phyloP scores from a whole-genome alignment of 2,797 vertebrate species.

The Enteromius anoplus region DNA sequence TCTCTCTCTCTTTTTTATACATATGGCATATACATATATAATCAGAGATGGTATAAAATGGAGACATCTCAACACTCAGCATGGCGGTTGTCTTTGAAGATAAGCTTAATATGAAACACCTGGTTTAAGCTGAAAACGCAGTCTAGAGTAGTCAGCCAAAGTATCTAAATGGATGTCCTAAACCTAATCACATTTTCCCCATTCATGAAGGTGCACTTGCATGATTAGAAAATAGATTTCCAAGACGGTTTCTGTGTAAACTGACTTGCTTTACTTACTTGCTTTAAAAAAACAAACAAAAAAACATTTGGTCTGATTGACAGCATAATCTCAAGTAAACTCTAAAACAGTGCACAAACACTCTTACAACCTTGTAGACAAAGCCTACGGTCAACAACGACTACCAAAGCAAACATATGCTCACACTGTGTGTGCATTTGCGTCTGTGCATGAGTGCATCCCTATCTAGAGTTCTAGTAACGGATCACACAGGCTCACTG shows the following conservation, averaged over 20 bases:
- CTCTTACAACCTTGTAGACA: constrained; percentile 24
- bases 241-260: background rate
- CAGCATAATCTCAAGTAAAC: constrained; percentile 18
- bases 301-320: constrained; percentile 11
- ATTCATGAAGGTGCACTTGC: background rate
- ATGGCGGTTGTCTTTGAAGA: background rate
- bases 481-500: constrained; percentile 48
- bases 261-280: background rate
- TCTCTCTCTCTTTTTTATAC: constrained; percentile 1
- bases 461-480: constrained; percentile 39
- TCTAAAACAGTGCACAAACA: background rate
- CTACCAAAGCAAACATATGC: constrained; percentile 23
- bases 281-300: background rate
- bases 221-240: background rate
- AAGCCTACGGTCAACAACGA: constrained; percentile 4
- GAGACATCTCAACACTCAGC: background rate
- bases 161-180: background rate
- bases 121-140: background rate
- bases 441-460: constrained; percentile 31
- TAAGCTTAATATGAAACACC: background rate
- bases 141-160: background rate
- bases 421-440: constrained; percentile 21
- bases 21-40: background rate
- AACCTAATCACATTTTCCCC: background rate
- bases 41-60: constrained; percentile 2